Percentiles rank a stretch among this genome's conserved stretches.
These are phyloP conservation scores for Monoplex corrugatus DNA, from an alignment of 2,888 invertebrate genomes.

Conservation along the genomic window DNA sequence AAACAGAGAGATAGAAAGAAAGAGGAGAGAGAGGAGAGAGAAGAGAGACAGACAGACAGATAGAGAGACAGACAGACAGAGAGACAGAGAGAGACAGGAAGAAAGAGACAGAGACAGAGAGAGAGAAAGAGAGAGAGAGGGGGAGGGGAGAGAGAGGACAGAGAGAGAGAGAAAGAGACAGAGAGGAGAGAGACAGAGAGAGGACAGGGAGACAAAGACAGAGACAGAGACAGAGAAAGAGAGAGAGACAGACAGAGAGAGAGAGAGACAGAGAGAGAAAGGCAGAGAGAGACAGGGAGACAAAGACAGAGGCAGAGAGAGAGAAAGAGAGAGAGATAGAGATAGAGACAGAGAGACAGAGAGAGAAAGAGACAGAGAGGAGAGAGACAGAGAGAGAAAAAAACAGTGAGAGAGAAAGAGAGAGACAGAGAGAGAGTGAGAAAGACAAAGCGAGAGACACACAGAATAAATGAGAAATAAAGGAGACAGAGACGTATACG, in stretches of 20 bases:
- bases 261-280: not conserved
- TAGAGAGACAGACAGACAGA: not conserved
- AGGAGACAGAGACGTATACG: not conserved
- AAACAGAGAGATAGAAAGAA: too few species aligned
- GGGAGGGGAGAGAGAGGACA: not conserved
- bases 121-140: not conserved
- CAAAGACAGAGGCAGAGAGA: not conserved
- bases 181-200: not conserved
- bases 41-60: too few species aligned
- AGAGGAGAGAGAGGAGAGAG: too few species aligned
- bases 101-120: not conserved
- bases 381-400: not conserved
- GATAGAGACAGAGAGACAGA: not conserved
- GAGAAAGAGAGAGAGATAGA: not conserved
- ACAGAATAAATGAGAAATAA: not conserved
- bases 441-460: not conserved
- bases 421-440: not conserved
- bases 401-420: not conserved
- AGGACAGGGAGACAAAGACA: not conserved
- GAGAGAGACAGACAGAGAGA: not conserved
- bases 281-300: not conserved
- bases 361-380: not conserved
- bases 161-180: constrained; percentile 35
- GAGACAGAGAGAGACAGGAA: not conserved
- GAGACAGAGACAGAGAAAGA: not conserved